Evolutionary conservation across 2,797 vertebrate genomes (phyloP), one percentile per base, ranked within the genome.

Genomic region (Gallinago solitaria): DNA sequence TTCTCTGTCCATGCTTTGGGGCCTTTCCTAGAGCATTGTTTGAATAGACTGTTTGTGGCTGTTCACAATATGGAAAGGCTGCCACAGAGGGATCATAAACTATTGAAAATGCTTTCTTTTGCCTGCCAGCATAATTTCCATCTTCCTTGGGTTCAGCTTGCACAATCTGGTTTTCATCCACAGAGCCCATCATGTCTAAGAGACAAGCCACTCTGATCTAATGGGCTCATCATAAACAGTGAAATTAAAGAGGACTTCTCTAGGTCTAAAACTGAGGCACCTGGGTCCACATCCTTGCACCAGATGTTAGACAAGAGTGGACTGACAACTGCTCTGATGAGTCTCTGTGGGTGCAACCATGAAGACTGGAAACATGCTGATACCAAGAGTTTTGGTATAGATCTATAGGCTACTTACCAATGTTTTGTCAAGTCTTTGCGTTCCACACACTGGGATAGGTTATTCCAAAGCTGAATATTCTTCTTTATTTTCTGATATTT

Each of bases 161-260:
- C 39, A 48, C 82, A 92, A 83, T 85, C 94, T 93, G 37, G 61
- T 89, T 76, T 86, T 91, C 79, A 87, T 81, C 69, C 82, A 75
- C 12, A 30, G 23, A 85, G n/a, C 14, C 16, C 33, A 43, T 33
- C 41, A 11, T 1, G 33, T 69, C 61, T 30, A 91, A 85, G 33
- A 74, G 9, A 59, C 39, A 71, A 93, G 37, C 43, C 48, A 43
- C 43, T 24, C 30, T 1, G 1, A 32, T 48, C 48, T 63, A 57
- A 53, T 18, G 32, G 45, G 53, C 45, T 87, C 33, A 57, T 33
- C 23, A n/a, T 25, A 73, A 57, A 9, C 43, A 50, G 41, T 39
- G 73, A 75, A 75, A 86, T 81, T 81, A 82, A 76, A 79, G 61
- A 35, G 81, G 63, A 54, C 33, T 90, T 75, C 45, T 71, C 30